phyloP scores from a whole-genome alignment of 2,113 vertebrate genomes.

The Brachirus orientalis region DNA sequence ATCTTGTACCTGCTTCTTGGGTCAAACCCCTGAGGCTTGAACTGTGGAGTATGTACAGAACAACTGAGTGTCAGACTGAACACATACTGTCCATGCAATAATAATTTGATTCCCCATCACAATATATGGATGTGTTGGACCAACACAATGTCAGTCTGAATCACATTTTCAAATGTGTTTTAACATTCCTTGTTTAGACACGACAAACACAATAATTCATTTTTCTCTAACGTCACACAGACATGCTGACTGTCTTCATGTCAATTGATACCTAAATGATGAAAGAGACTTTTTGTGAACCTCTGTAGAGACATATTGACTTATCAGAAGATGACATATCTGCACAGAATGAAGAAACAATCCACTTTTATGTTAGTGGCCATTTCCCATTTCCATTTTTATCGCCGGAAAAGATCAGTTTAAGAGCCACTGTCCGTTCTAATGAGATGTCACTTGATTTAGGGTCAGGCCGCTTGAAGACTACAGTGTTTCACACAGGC shows the following conservation, averaged over 20 bases:
- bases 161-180: too few relatives aligned
- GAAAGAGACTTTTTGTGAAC: conserved; percentile 42
- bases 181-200: too few relatives aligned
- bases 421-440: conserved; percentile 73
- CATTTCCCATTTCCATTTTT: conserved; percentile 77
- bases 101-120: too few relatives aligned
- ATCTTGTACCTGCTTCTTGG: too few relatives aligned
- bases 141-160: too few relatives aligned
- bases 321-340: conserved; percentile 50
- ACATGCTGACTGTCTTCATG: neutral
- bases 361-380: conserved; percentile 61
- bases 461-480: conserved; percentile 71
- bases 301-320: conserved; percentile 35
- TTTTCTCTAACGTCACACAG: too few relatives aligned
- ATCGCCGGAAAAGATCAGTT: conserved; percentile 72
- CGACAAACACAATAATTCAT: too few relatives aligned
- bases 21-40: too few relatives aligned
- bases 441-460: conserved; percentile 87
- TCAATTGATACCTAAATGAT: conserved; percentile 35
- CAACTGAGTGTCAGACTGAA: too few relatives aligned
- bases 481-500: conserved; percentile 66
- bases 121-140: too few relatives aligned
- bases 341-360: conserved; percentile 68
- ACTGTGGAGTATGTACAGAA: too few relatives aligned
- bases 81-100: too few relatives aligned